These are phyloP conservation scores for Amiota mariae DNA, from an alignment of 2,888 invertebrate genomes.

Conservation along the genomic window DNA sequence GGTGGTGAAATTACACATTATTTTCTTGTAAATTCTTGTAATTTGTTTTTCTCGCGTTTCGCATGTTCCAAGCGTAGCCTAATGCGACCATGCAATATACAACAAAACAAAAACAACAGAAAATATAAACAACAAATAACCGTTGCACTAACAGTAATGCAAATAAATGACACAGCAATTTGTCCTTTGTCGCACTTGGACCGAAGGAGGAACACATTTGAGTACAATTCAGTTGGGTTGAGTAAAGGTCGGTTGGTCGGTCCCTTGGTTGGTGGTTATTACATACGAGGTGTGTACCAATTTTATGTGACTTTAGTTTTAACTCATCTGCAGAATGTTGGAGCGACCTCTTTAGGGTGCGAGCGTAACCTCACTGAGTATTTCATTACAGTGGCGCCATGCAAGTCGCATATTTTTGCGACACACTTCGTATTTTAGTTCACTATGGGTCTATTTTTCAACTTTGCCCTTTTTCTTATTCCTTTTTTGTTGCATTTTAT, in stretches of 20 bases:
- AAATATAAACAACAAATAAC: conserved; percentile 3
- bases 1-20: conserved; percentile 8
- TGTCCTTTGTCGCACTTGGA: conserved; percentile 21
- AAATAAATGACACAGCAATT: conserved; percentile 28
- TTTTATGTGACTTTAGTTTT: no score
- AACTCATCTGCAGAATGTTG: no score
- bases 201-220: no score
- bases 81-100: not conserved
- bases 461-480: not conserved
- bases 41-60: conserved; percentile 7
- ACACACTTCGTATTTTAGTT: not conserved
- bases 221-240: no score
- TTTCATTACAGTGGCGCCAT: not conserved
- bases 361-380: not conserved
- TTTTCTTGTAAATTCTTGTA: conserved; percentile 22
- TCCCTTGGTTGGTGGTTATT: no score
- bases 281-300: no score
- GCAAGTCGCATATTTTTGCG: not conserved
- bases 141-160: conserved; percentile 12
- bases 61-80: not conserved
- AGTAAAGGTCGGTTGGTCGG: no score
- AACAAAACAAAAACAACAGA: not conserved
- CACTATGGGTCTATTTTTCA: not conserved
- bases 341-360: no score
- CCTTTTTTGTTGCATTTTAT: not conserved